Percentiles rank a stretch among this genome's conserved stretches.
phyloP scores from a whole-genome alignment of 2,797 vertebrate species.

The Arremon brunneinucha region DNA sequence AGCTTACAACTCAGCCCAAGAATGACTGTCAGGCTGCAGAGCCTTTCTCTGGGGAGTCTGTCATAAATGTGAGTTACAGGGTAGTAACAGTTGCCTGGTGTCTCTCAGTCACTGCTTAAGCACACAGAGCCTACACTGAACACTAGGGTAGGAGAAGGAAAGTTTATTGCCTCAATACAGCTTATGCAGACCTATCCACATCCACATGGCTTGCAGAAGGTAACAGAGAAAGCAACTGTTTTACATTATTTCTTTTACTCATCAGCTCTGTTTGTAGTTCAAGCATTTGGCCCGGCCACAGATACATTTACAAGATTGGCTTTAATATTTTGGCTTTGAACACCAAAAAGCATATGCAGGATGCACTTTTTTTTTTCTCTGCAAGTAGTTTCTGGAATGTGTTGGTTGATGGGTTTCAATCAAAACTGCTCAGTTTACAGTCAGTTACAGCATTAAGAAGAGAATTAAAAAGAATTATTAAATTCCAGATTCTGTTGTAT shows the following conservation, averaged over 20 bases:
- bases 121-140: fast-evolving
- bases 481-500: not conserved
- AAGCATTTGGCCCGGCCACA: not conserved
- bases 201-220: not conserved
- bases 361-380: not conserved
- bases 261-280: not conserved
- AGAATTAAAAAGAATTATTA: not conserved
- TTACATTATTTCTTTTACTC: not conserved
- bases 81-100: fast-evolving
- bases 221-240: not conserved
- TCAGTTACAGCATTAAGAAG: not conserved
- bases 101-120: not conserved
- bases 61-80: fast-evolving
- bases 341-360: not conserved
- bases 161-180: not conserved
- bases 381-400: not conserved
- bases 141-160: not conserved
- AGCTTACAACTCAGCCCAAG: not conserved
- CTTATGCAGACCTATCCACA: not conserved
- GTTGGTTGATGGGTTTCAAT: not conserved
- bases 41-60: not conserved
- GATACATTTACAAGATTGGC: not conserved
- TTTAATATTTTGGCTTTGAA: not conserved
- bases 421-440: not conserved
- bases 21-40: not conserved